phyloP scores from a whole-genome alignment of 2,113 vertebrate species.

The Oryzias javanicus region DNA sequence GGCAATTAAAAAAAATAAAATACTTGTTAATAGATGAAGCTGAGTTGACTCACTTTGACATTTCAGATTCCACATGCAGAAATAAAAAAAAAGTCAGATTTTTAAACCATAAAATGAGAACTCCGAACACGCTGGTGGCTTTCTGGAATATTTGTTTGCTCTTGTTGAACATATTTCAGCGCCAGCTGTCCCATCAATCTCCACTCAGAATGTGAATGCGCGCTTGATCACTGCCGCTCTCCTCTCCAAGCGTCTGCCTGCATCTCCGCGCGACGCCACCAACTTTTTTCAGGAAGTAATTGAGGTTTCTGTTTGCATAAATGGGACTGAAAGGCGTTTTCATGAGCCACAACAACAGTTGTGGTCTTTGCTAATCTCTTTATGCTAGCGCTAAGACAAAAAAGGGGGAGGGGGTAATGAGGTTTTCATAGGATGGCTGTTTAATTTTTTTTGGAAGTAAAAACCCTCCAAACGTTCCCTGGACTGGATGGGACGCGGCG shows the following conservation, averaged over 20 bases:
- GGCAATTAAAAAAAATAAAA: too few relatives aligned
- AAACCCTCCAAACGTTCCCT: slow-evolving; percentile 41
- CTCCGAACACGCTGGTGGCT: background rate
- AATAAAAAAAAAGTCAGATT: background rate
- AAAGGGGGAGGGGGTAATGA: background rate
- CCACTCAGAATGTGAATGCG: slow-evolving; percentile 20
- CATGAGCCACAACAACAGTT: slow-evolving; percentile 18
- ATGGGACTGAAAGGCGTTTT: slow-evolving; percentile 11
- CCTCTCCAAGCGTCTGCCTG: background rate
- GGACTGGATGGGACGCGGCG: slow-evolving; percentile 54
- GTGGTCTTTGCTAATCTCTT: slow-evolving; percentile 15
- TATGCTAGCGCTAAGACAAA: background rate
- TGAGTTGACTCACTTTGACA: too few relatives aligned
- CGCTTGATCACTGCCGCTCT: slow-evolving; percentile 14
- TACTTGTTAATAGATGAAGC: too few relatives aligned
- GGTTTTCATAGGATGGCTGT: slow-evolving; percentile 25
- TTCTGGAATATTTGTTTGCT: slow-evolving; percentile 15
- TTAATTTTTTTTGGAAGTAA: slow-evolving; percentile 28
- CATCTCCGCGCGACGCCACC: background rate
- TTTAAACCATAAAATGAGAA: background rate
- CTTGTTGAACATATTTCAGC: slow-evolving; percentile 6
- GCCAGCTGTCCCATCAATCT: slow-evolving; percentile 43
- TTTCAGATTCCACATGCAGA: too few relatives aligned
- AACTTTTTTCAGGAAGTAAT: slow-evolving; percentile 8
- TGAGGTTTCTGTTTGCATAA: slow-evolving; percentile 31